Percentiles rank a stretch among this genome's conserved stretches.
These are phyloP conservation scores for Stenodema calcarata DNA, from an alignment of 2,888 invertebrate species.

Conservation along the genomic window DNA sequence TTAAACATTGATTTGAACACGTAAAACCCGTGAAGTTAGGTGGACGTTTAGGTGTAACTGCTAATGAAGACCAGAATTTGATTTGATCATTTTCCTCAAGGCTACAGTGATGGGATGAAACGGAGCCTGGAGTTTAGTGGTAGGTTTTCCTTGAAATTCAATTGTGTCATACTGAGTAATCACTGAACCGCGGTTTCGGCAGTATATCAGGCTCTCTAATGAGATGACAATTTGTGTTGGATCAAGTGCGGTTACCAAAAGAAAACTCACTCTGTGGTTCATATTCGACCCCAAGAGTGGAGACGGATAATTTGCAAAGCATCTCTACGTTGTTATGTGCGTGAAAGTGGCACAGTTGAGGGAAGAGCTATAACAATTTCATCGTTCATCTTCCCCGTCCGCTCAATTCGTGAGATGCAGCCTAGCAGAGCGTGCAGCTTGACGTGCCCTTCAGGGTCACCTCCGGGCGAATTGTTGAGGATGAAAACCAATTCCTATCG, in stretches of 20 bases:
- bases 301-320: neutral
- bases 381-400: neutral
- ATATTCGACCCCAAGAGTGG: neutral
- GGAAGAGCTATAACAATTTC: neutral
- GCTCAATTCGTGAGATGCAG: neutral
- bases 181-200: too few relatives aligned
- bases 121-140: too few relatives aligned
- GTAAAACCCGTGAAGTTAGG: too few relatives aligned
- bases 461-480: neutral
- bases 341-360: conserved; percentile 1
- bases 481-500: neutral
- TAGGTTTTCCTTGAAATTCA: too few relatives aligned
- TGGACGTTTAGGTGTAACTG: too few relatives aligned
- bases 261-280: neutral
- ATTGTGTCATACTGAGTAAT: too few relatives aligned
- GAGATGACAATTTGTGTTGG: too few relatives aligned
- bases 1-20: too few relatives aligned
- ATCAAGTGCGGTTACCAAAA: neutral
- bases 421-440: neutral
- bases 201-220: too few relatives aligned
- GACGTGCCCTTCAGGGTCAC: neutral
- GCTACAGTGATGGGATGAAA: too few relatives aligned
- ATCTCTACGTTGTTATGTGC: neutral
- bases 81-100: too few relatives aligned
- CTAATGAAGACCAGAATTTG: too few relatives aligned